Base-by-base conservation (phyloP, 2,113 vertebrate genomes). In the Syngnathus scovelli region DNA sequence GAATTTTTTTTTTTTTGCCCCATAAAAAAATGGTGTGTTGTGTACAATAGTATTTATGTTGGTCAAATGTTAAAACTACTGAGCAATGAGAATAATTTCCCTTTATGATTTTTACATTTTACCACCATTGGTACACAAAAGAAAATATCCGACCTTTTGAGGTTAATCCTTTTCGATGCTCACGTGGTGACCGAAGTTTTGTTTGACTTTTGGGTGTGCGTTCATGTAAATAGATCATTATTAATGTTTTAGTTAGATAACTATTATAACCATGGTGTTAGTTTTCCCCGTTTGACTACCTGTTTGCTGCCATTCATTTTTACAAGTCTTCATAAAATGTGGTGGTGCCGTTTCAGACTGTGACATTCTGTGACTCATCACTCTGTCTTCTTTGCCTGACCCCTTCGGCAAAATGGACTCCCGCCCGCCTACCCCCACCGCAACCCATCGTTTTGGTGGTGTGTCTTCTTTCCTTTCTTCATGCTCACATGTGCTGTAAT, bases 341-440 rank as follows among this genome's bases (percentile, higher is more conserved):
- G n/a, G 72, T 80, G 75, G 78, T 85, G 78, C 77, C 77, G 80
- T 70, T 85, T 81, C 76, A 84, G 83, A 77, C 80, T 73, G 77
- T 82, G 85, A 86, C 86, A 86, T 90, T 85, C 67, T 85, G 87
- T 88, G 88, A 89, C 88, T 90, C 88, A 87, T 90, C 88, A 89
- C 84, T 90, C 82, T 83, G 78, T 88, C 83, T 21, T 62, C 61
- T 87, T 86, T n/a, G 77, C 82, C 75, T 76, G 86, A 86, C 81
- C 87, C 87, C 86, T 86, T 77, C 51, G 76, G 88, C 83, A 87
- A 86, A 89, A 89, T 88, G 81, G 88, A 85, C 78, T 88, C 86
- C 85, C 87, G 88, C 80, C 81, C 86, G 87, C 60, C 85, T 86
- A 87, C 80, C 81, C 86, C 88, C 60, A 41, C 36, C 33, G 10